These are phyloP conservation scores for Acanthosepion pharaonis DNA, from an alignment of 2,888 invertebrate species.

Conservation along the genomic window DNA sequence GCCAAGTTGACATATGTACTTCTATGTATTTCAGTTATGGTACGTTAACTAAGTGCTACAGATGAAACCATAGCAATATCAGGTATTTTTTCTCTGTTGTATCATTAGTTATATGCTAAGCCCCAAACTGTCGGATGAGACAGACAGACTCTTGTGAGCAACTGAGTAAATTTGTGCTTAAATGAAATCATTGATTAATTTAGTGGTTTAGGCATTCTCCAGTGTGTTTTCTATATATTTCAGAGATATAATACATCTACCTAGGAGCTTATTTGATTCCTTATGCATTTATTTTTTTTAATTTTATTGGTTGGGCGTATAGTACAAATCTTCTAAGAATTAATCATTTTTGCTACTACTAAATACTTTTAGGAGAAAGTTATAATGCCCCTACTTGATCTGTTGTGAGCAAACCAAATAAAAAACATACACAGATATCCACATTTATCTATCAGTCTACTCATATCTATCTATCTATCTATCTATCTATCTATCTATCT, in stretches of 20 bases:
- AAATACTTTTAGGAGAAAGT: neutral
- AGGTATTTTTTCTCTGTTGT: neutral
- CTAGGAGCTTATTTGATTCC: neutral
- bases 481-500: neutral
- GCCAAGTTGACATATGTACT: neutral
- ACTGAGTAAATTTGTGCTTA: neutral
- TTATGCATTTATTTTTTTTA: neutral
- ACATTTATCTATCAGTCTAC: neutral
- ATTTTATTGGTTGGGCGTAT: neutral
- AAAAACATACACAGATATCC: neutral
- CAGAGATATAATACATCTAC: neutral
- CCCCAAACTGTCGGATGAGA: no score
- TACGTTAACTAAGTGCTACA: neutral
- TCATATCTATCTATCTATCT: neutral
- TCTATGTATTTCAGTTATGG: neutral
- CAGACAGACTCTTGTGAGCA: no score
- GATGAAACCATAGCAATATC: neutral
- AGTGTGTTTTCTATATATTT: neutral
- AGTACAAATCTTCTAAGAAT: neutral
- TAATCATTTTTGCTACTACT: neutral
- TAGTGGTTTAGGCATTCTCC: neutral
- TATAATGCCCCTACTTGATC: neutral
- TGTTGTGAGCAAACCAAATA: neutral
- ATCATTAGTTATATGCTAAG: no score
- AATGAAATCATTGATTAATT: neutral